Evolutionary conservation across 2,888 invertebrate species (phyloP).

Genomic region (Sisyra nigra): DNA sequence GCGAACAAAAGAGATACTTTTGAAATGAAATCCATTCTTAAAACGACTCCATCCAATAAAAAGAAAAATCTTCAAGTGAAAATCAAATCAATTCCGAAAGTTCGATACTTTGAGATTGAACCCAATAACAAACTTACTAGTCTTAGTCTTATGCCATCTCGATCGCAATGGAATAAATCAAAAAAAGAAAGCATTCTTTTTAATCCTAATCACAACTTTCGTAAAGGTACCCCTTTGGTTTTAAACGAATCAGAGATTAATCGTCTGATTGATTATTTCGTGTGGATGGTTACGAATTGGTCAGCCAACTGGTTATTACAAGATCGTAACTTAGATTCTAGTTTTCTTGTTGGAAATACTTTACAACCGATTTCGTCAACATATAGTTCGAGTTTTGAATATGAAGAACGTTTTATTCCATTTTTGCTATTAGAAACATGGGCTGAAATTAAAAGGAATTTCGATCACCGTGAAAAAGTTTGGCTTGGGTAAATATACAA

Average conservation of each 20-base stretch:
- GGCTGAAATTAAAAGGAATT: background rate
- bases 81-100: too few relatives aligned
- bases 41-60: too few relatives aligned
- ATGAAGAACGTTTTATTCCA: background rate
- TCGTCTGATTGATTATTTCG: background rate
- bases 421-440: constrained; percentile 1
- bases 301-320: background rate
- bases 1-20: too few relatives aligned
- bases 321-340: background rate
- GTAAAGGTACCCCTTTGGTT: too few relatives aligned
- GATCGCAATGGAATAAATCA: too few relatives aligned
- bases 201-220: too few relatives aligned
- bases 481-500: background rate
- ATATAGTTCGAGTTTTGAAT: background rate
- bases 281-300: background rate
- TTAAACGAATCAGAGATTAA: too few relatives aligned
- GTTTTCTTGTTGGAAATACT: background rate
- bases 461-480: background rate
- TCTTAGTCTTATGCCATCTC: too few relatives aligned
- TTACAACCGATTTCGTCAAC: background rate
- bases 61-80: too few relatives aligned
- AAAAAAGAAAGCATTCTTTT: too few relatives aligned
- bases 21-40: too few relatives aligned
- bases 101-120: background rate
- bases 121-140: background rate